Evolutionary conservation across 1,140 invertebrate species (phyloP), one percentile per base, ranked within the genome.

Genomic region (Doryteuthis pealeii): DNA sequence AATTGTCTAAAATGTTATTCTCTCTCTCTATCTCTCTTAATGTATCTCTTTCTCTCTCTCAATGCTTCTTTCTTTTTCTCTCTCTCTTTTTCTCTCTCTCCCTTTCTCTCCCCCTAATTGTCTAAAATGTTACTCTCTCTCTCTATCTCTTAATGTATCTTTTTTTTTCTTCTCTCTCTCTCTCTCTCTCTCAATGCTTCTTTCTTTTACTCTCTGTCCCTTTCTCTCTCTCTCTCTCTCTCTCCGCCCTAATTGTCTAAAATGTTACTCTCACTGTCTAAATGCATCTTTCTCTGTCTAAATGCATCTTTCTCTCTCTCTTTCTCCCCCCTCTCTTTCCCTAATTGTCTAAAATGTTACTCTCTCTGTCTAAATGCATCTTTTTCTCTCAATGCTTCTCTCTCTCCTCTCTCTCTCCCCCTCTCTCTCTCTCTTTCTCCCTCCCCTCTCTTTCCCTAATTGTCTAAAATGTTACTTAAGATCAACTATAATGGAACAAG

Each of bases 1-100:
- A n/a, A n/a, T n/a, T n/a, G n/a, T n/a, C n/a, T n/a, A n/a, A n/a
- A n/a, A n/a, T n/a, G n/a, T n/a, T n/a, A n/a, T n/a, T n/a, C 58
- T 76, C 40, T 76, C 72, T 74, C 12, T 73, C 40, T 54, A 26
- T 78, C 79, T 79, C 45, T 70, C 40, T 78, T 62, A 66, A 5
- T 70, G 58, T 70, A 1, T 70, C 68, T 30, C 10, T 70, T 32
- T 66, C 33, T 58, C 62, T 72, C 35, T 74, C 66, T 72, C 69
- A 72, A 66, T 75, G 28, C 35, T 43, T 77, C 66, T 75, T 33
- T 32, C 68, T 79, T 32, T 73, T 26, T 72, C 43, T 75, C 45
- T 77, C 33, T 49, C 30, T 72, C 73, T 76, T 28, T 67, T 30
- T 73, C 43, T 54, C 28, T 58, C 18, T 62, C 12, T 62, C 1